Evolutionary conservation across 1,140 invertebrate species (phyloP).

Genomic region (Platorchestia sp.): DNA sequence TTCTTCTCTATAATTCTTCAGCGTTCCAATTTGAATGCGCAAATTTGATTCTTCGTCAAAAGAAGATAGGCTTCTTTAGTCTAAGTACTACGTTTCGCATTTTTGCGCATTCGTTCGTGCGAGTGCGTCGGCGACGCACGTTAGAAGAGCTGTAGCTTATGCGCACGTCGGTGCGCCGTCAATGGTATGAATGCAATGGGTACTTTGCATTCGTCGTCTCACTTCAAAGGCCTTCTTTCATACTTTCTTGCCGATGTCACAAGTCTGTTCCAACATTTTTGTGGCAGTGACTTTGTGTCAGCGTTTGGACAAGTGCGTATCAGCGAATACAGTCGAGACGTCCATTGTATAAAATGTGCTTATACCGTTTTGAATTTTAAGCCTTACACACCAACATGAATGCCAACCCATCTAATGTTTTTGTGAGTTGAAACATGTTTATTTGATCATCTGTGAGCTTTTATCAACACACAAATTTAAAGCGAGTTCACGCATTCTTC

Average conservation of each 20-base stretch:
- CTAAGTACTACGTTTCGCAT: too few species aligned
- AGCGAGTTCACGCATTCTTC: not conserved
- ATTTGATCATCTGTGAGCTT: not conserved
- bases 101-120: not conserved
- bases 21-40: too few species aligned
- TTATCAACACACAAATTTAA: not conserved
- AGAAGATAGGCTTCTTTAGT: too few species aligned
- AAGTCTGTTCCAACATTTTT: not conserved
- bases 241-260: not conserved
- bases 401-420: not conserved
- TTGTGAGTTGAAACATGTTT: not conserved
- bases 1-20: too few species aligned
- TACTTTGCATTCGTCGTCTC: not conserved
- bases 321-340: not conserved
- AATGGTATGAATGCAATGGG: not conserved
- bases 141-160: too few species aligned
- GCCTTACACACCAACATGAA: not conserved
- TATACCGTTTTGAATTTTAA: not conserved
- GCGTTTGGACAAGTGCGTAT: not conserved
- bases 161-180: too few species aligned
- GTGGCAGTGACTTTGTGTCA: not conserved
- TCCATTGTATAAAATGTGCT: not conserved
- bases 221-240: not conserved
- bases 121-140: not conserved
- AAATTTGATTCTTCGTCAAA: too few species aligned